Conservation (phyloP, 2,797 vertebrate species). For the Harpagifer antarcticus region DNA sequence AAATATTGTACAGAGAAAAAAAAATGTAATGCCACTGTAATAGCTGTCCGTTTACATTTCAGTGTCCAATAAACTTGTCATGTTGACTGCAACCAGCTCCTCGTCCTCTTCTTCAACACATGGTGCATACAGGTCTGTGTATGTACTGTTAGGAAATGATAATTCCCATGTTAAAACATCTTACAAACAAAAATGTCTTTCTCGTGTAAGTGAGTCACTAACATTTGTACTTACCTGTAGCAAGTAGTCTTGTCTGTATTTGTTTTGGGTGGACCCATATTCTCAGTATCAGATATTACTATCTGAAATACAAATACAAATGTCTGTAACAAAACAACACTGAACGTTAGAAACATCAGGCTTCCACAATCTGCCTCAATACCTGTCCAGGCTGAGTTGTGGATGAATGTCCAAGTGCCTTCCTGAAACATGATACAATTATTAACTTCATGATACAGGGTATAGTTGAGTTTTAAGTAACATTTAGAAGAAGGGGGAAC, state of each 20-base stretch:
- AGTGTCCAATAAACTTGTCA: background rate
- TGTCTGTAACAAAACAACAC: slow-evolving; percentile 3
- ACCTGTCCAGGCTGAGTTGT: slow-evolving; percentile 10
- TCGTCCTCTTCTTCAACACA: background rate
- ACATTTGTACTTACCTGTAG: slow-evolving; percentile 4
- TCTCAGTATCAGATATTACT: slow-evolving; percentile 14
- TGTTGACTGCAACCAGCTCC: slow-evolving; percentile 1
- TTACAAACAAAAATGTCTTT: background rate
- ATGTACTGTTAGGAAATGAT: slow-evolving; percentile 34
- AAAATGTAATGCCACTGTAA: no score
- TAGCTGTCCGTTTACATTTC: background rate
- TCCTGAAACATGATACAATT: slow-evolving; percentile 3
- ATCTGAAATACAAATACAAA: slow-evolving; percentile 29
- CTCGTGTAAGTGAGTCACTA: background rate
- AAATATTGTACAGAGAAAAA: no score
- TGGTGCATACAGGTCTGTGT: slow-evolving; percentile 32
- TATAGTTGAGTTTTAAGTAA: no score
- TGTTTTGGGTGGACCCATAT: slow-evolving; percentile 3
- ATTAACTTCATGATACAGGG: no score
- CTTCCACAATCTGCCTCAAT: background rate
- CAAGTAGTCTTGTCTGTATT: background rate
- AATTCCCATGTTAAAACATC: background rate
- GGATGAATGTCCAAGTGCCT: background rate
- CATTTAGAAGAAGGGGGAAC: no score
- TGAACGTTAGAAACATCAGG: background rate